These are phyloP conservation scores for Grapholita molesta DNA, from an alignment of 1,140 invertebrate genomes.

Conservation along the genomic window DNA sequence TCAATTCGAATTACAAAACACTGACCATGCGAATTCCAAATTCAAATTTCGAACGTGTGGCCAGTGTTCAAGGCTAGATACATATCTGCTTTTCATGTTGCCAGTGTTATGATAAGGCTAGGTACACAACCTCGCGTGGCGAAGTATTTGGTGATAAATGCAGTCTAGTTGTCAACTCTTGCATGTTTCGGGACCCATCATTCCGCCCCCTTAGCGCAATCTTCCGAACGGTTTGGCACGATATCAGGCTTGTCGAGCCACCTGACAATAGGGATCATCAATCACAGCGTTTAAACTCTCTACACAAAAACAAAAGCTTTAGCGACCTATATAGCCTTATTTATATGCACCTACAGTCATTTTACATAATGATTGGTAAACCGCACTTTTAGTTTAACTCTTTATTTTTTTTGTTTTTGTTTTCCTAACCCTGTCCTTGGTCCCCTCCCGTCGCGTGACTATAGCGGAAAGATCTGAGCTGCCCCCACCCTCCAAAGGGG, in stretches of 20 bases:
- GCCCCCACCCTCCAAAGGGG: conserved; percentile 47
- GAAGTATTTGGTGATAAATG: not conserved
- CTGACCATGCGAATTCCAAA: not conserved
- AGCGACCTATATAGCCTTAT: conserved; percentile 8
- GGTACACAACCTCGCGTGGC: not conserved
- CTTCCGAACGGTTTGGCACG: conserved; percentile 62
- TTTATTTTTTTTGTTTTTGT: conserved; percentile 16
- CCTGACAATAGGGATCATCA: conserved; percentile 63
- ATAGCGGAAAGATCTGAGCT: conserved; percentile 45
- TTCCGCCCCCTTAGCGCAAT: conserved; percentile 58
- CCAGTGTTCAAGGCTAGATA: not conserved
- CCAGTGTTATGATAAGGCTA: not conserved
- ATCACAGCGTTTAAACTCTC: conserved; percentile 55
- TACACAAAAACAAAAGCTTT: conserved; percentile 20
- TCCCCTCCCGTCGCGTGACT: conserved; percentile 32
- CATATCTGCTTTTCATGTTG: not conserved
- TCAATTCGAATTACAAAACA: not conserved
- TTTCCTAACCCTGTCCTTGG: conserved; percentile 11
- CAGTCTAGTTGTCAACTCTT: conserved; percentile 23
- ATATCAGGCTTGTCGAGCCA: conserved; percentile 52
- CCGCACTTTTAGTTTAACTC: conserved; percentile 10
- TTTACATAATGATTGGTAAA: not conserved
- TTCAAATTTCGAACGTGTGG: not conserved
- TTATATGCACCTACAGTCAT: conserved; percentile 12
- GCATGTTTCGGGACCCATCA: conserved; percentile 59